Evolutionary conservation across 2,888 invertebrate species (phyloP), one percentile per base, ranked within the genome.

Genomic region (Leptinotarsa tumamoca): DNA sequence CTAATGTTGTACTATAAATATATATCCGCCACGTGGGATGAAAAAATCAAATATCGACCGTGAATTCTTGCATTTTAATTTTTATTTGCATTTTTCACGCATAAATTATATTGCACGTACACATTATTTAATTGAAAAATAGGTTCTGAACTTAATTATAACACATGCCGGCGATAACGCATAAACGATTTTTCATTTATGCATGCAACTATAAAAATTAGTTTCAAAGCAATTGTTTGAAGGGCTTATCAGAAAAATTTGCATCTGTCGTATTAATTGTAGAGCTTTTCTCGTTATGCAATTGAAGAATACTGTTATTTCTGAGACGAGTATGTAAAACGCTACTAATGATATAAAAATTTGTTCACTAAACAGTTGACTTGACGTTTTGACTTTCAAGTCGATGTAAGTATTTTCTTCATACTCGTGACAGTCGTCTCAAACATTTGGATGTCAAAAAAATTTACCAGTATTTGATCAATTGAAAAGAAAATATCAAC

Each of bases 151-250:
- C 63, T 18, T 63, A 63, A 63, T 63, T 63, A 63, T 33, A 63
- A 63, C 63, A 63, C 63, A 63, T 43, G 43, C 27, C 33, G 17
- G 63, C 63, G 63, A 63, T 63, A 63, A 63, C 63, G 43, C 63
- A 63, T 33, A 63, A 63, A 63, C 63, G 15, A 18, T 63, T 63
- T 63, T 63, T 63, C 43, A 43, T 63, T 15, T 43, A n/a, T 17
- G 33, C 63, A 63, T 63, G 63, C 63, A 43, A 63, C 33, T 63
- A 61, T 61, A 61, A 61, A 61, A 61, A 61, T 61, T 61, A 61
- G 23, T 61, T 23, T 27, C 54, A 23, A 58, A 58, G 58, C 15
- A 14, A 23, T 58, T 58, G 23, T 58, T 58, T 23, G 15, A 23
- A 23, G 23, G 15, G 4, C 58, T 58, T 23, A 23, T 52, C 58